Base-by-base conservation (phyloP, 2,113 vertebrate species). In the Tragelaphus scriptus region DNA sequence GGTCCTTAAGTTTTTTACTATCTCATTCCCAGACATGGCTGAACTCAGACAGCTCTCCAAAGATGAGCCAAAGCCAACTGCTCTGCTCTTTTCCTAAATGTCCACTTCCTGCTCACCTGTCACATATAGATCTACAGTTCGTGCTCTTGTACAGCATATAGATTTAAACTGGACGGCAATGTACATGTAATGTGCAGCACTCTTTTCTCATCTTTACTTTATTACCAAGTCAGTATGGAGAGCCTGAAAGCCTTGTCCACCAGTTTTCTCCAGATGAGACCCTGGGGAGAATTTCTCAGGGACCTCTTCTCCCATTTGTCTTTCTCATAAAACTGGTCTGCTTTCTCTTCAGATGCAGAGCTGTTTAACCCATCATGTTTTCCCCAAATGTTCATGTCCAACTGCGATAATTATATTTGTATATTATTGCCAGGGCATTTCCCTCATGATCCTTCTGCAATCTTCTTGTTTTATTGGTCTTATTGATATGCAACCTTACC, bases 11-110 rank as follows among this genome's bases (percentile, higher is more conserved):
- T 75, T 6, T 87, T 96, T 32, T 36, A 85, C 51, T 85, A 6
- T 79, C 87, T 65, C 75, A 15, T 92, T 96, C 32, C 26, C 68
- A 85, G 92, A 91, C 6, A 49, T 21, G 21, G 30, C 32, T 51
- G 68, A 98, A 40, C 11, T 96, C 59, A 92, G 86, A 63, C 65
- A 53, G 53, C 16, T 96, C 56, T 89, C 90, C 36, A 75, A 87
- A 90, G 63, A 82, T 5, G 14, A 7, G 11, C 44, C 47, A n/a
- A 56, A 93, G 17, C 47, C 30, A 51, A 16, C 40, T 79, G 4
- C 51, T 44, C 77, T 85, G 7, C 90, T 87, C 53, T 91, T 40
- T 85, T 90, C 59, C 49, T 86, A 84, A 95, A 80, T 79, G 56
- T 28, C 47, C 65, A 55, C 47, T 75, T 77, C 65, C 26, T 85